Conservation (phyloP, 2,888 invertebrate genomes). For the Chymomyza fuscimana region DNA sequence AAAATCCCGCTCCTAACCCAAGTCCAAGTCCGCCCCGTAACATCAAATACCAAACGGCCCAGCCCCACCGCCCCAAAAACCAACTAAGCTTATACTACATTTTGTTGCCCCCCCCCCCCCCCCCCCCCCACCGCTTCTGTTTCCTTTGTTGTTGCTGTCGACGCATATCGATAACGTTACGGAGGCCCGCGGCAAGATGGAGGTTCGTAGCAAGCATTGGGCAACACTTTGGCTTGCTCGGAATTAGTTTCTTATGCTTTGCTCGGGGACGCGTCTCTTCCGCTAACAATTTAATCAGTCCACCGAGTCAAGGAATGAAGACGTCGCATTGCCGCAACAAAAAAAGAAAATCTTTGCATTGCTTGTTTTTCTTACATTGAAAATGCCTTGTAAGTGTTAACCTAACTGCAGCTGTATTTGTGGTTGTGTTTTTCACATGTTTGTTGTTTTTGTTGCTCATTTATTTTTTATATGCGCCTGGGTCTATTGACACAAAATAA, state of each 20-base stretch:
- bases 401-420: slow-evolving; percentile 8
- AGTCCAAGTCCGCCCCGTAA: slow-evolving; percentile 48
- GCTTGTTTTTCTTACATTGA: not conserved
- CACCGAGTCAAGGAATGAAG: slow-evolving; percentile 35
- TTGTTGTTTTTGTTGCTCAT: slow-evolving; percentile 51
- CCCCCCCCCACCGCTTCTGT: not conserved
- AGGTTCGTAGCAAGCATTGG: slow-evolving; percentile 16
- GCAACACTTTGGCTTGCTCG: slow-evolving; percentile 54
- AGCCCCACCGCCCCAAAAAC: not conserved
- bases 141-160: slow-evolving; percentile 14
- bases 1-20: not conserved
- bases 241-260: slow-evolving; percentile 63
- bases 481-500: slow-evolving; percentile 52
- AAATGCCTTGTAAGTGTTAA: not conserved
- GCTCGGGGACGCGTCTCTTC: slow-evolving; percentile 43
- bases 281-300: slow-evolving; percentile 73
- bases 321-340: slow-evolving; percentile 29
- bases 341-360: slow-evolving; percentile 43
- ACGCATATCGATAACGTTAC: slow-evolving; percentile 68
- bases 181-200: not conserved
- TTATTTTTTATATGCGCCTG: slow-evolving; percentile 17
- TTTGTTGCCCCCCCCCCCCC: not conserved
- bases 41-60: not conserved
- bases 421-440: slow-evolving; percentile 25
- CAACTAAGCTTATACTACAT: slow-evolving; percentile 10